Conservation (phyloP, 2,797 vertebrate genomes). For the Anguilla megastoma region DNA sequence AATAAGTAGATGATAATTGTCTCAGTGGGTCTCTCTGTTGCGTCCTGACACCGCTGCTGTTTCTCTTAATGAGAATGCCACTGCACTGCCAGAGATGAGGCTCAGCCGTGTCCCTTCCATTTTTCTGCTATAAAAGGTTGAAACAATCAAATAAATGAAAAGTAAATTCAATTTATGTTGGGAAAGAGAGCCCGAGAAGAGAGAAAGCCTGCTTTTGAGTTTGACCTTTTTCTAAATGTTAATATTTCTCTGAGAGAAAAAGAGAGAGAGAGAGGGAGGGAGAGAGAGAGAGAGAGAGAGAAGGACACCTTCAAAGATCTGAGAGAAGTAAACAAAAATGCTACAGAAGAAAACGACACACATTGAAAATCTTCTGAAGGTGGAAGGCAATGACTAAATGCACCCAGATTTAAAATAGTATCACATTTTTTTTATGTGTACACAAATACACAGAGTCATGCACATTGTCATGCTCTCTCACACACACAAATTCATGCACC, state of each 20-base stretch:
- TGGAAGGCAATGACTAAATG: not conserved
- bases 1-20: constrained; percentile 8
- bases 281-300: not conserved
- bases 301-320: constrained; percentile 1
- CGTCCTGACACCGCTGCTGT: not conserved
- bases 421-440: not conserved
- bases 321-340: not conserved
- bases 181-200: not conserved
- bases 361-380: not conserved
- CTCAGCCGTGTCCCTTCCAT: not conserved
- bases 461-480: not conserved
- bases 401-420: not conserved
- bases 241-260: constrained; percentile 1
- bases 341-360: not conserved
- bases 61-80: constrained; percentile 19
- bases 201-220: constrained; percentile 9
- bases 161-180: constrained; percentile 25
- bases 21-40: constrained; percentile 3
- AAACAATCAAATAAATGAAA: constrained; percentile 26
- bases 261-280: not conserved
- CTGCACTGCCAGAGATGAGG: not conserved
- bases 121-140: constrained; percentile 16
- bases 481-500: not conserved
- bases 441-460: not conserved
- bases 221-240: constrained; percentile 26